Evolutionary conservation across 2,888 invertebrate genomes (phyloP), one percentile per base, ranked within the genome.

Genomic region (Cantharis nigra): DNA sequence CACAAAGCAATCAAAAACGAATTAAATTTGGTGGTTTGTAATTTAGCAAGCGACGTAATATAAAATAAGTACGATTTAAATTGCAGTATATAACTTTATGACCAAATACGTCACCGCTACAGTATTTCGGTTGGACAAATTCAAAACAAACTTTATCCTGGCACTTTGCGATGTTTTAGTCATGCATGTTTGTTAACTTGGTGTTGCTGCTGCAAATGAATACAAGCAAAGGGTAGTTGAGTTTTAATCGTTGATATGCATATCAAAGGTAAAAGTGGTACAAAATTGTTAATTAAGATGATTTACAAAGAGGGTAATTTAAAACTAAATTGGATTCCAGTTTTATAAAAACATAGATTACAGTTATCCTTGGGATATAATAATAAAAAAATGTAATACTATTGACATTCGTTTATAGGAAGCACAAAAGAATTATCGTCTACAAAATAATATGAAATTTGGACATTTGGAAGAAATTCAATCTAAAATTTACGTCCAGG

Each of bases 201-300:
- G 16, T 30, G 62, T n/a, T 69, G 49, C 14, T 16, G 0, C 49
- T 67, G 67, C 64, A 69, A 74, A 63, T 74, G 69, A 70, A 28
- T 14, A 30, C 70, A 62, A 28, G 70, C 69, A 74, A 28, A 28
- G 70, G 70, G 69, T 30, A 70, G 63, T 67, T 67, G n/a, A 67
- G 23, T 67, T 67, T 23, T 67, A 67, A 67, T 26, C 64, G 49
- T 5, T 7, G 13, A 74, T 75, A 65, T 75, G 70, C 75, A 75
- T 75, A 71, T 75, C 75, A 75, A 75, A 75, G 70, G 70, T 33
- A 49, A 70, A 75, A 70, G 75, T 70, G 70, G 64, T 70, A 74
- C 63, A 69, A 69, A 67, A 20, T 30, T 72, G 67, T 67, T 67
- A 72, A 72, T 72, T 72, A 74, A 26, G 69, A 49, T 69, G 67